These are phyloP conservation scores for Gryon sp. DNA, from an alignment of 1,140 invertebrate species.

Conservation along the genomic window DNA sequence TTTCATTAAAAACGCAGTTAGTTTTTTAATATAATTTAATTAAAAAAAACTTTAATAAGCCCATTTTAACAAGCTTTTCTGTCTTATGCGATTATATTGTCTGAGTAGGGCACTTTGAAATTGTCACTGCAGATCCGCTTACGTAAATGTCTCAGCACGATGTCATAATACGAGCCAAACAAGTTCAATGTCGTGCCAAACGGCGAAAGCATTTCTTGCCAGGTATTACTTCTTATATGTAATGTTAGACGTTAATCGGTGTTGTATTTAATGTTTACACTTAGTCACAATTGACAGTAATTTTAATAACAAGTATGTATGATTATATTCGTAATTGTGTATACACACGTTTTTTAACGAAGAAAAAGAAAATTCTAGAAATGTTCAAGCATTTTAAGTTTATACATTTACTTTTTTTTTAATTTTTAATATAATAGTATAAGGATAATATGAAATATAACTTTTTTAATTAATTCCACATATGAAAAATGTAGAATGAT, in stretches of 20 bases:
- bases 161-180: constrained; percentile 58
- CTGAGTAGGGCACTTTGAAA: constrained; percentile 52
- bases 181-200: constrained; percentile 64
- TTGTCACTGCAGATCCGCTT: constrained; percentile 45
- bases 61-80: constrained; percentile 47
- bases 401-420: too few species aligned
- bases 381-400: too few species aligned
- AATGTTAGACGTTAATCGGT: constrained; percentile 4
- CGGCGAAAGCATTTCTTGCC: constrained; percentile 50
- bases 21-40: constrained; percentile 29
- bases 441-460: too few species aligned
- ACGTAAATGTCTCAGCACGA: constrained; percentile 52
- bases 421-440: too few species aligned
- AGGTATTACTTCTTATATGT: constrained; percentile 13
- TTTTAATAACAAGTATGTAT: too few species aligned
- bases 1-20: too few species aligned
- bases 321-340: too few species aligned
- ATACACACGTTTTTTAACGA: too few species aligned
- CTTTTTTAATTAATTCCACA: too few species aligned
- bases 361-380: constrained; percentile 41
- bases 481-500: too few species aligned
- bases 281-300: neutral
- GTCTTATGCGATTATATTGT: constrained; percentile 50
- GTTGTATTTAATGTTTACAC: constrained; percentile 12
- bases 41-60: constrained; percentile 39